These are phyloP conservation scores for Chamaetylas fuelleborni DNA, from an alignment of 2,113 vertebrate genomes.

Conservation along the genomic window DNA sequence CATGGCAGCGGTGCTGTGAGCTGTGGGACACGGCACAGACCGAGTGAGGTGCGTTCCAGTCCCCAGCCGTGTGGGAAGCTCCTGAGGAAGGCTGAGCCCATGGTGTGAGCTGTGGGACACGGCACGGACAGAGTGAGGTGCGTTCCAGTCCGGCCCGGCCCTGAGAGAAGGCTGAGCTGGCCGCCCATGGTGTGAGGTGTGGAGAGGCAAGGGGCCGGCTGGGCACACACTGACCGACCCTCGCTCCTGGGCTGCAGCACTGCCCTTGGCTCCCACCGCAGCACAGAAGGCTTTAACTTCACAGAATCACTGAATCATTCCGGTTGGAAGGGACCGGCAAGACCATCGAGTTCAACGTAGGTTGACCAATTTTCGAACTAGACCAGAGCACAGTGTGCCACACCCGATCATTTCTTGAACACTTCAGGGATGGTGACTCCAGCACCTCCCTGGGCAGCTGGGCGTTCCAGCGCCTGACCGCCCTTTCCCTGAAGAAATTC, in stretches of 20 bases:
- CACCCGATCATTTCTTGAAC: not conserved
- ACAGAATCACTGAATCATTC: not conserved
- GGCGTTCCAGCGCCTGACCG: not conserved
- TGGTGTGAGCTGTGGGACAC: not conserved
- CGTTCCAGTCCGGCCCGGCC: not conserved
- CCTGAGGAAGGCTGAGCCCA: not conserved
- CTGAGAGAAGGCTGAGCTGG: not conserved
- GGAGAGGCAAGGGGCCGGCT: not conserved
- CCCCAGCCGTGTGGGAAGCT: too few species aligned
- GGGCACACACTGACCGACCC: not conserved
- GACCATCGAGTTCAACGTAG: not conserved
- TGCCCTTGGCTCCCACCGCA: not conserved
- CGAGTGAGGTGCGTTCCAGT: too few species aligned
- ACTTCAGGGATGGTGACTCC: not conserved
- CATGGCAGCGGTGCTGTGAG: not conserved
- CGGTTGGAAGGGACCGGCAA: not conserved
- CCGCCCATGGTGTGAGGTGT: not conserved
- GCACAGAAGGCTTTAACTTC: not conserved
- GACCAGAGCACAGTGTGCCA: not conserved
- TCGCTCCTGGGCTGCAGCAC: not conserved
- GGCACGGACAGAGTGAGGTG: too few species aligned
- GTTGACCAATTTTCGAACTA: not conserved
- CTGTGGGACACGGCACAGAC: too few species aligned
- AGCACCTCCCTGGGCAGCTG: not conserved
- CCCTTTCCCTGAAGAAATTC: not conserved